A percentile compares a stretch with the other conserved stretches of the same genome.
phyloP scores from a whole-genome alignment of 1,140 invertebrate species.

The Berghia stephanieae region DNA sequence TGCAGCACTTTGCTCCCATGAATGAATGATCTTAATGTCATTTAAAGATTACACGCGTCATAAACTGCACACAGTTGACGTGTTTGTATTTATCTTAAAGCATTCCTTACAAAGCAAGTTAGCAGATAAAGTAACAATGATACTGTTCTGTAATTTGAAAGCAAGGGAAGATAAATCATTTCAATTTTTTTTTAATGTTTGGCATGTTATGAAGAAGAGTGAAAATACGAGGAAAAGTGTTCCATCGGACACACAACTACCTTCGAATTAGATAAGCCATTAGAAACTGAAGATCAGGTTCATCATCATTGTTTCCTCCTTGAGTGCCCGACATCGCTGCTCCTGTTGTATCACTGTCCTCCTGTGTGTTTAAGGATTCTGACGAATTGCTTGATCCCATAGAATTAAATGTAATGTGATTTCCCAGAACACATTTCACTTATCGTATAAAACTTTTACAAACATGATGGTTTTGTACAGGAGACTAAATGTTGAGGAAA shows the following conservation, averaged over 20 bases:
- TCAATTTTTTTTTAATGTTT: background rate
- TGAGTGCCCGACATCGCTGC: background rate
- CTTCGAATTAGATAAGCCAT: slow-evolving; percentile 55
- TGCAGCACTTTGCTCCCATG: slow-evolving; percentile 7
- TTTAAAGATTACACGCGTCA: background rate
- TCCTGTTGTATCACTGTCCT: background rate
- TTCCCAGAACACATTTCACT: too few relatives aligned
- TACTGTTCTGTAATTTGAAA: too few relatives aligned
- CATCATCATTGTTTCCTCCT: slow-evolving; percentile 35
- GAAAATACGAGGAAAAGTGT: background rate
- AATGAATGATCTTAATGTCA: background rate
- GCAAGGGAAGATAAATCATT: background rate
- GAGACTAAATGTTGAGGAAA: too few relatives aligned
- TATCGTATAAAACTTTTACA: too few relatives aligned
- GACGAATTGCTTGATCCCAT: too few relatives aligned
- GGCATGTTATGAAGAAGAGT: background rate
- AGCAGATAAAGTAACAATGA: background rate
- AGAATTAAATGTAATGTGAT: too few relatives aligned
- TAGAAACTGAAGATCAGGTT: slow-evolving; percentile 49
- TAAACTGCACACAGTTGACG: background rate
- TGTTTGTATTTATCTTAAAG: background rate
- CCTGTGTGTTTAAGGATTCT: background rate
- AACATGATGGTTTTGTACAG: too few relatives aligned
- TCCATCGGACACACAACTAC: slow-evolving; percentile 30
- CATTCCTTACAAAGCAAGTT: background rate